phyloP scores from a whole-genome alignment of 2,888 invertebrate genomes.

The Pachycephus smyrnensis region DNA sequence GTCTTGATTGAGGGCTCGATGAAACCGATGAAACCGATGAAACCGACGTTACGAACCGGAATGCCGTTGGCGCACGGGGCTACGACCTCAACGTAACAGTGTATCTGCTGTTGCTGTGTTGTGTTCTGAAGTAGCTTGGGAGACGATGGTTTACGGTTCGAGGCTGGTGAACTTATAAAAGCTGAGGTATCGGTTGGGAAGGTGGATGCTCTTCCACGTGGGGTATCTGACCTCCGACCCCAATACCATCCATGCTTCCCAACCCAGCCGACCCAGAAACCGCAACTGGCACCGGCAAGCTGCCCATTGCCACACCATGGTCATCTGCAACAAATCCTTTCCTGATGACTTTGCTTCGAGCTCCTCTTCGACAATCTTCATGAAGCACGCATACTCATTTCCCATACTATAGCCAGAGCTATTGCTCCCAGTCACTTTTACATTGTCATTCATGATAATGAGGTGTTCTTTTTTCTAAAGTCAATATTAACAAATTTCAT shows the following conservation, averaged over 20 bases:
- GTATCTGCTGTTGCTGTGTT: constrained; percentile 37
- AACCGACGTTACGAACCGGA: constrained; percentile 42
- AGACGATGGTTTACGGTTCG: constrained; percentile 29
- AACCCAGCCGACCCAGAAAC: constrained; percentile 42
- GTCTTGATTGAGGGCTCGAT: no score
- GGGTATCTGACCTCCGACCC: constrained; percentile 35
- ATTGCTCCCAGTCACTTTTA: constrained; percentile 6
- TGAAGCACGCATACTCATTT: no score
- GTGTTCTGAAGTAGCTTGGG: constrained; percentile 34
- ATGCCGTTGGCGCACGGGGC: constrained; percentile 39
- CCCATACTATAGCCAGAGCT: no score
- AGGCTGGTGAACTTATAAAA: constrained; percentile 36
- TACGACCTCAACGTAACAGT: constrained; percentile 39
- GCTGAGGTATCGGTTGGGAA: constrained; percentile 32
- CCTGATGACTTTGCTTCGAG: background rate
- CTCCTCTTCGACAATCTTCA: no score
- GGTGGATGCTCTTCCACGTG: constrained; percentile 36
- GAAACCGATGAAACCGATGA: constrained; percentile 33
- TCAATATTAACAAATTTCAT: background rate
- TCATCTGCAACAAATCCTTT: constrained; percentile 43
- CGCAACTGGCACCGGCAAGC: constrained; percentile 40
- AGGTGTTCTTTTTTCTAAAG: background rate
- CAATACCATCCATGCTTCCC: constrained; percentile 35
- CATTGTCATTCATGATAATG: background rate
- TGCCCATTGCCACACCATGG: constrained; percentile 50